Percentiles rank a stretch among this genome's conserved stretches.
These are phyloP conservation scores for Macrotus californicus DNA, from an alignment of 2,113 vertebrate genomes.

Conservation along the genomic window DNA sequence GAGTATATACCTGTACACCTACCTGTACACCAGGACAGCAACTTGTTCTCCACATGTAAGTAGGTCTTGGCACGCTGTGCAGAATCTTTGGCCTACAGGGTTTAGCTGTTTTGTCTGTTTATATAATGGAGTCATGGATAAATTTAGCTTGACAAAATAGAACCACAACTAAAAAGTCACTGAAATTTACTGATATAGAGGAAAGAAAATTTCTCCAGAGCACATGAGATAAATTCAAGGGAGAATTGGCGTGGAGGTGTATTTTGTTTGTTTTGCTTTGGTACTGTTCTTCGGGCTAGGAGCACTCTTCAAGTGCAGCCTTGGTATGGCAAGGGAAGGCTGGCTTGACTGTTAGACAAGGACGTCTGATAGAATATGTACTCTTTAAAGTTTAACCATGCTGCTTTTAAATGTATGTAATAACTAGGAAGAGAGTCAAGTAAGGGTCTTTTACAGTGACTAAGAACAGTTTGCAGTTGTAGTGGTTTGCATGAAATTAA, in stretches of 20 bases:
- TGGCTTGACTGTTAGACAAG: constrained; percentile 10
- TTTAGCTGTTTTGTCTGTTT: constrained; percentile 9
- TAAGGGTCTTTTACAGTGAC: background rate
- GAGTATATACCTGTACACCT: background rate
- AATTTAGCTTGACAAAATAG: constrained; percentile 26
- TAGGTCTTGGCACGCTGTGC: background rate
- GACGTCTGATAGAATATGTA: background rate
- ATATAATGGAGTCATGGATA: background rate
- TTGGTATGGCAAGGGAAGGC: background rate
- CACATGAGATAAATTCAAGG: background rate
- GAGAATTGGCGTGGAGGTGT: background rate
- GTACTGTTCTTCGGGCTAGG: background rate
- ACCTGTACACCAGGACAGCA: background rate
- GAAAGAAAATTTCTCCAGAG: background rate
- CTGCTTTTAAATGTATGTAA: constrained; percentile 15
- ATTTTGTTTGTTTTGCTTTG: constrained; percentile 40
- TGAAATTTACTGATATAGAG: constrained; percentile 1
- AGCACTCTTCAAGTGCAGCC: background rate
- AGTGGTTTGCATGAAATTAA: constrained; percentile 48
- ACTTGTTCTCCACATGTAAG: background rate
- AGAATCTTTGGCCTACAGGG: background rate
- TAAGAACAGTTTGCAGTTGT: constrained; percentile 17
- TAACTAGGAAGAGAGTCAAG: background rate
- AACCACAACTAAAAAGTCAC: background rate
- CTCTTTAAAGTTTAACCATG: background rate